Conservation (phyloP, 2,797 vertebrate species). For the Chiloscyllium punctatum region DNA sequence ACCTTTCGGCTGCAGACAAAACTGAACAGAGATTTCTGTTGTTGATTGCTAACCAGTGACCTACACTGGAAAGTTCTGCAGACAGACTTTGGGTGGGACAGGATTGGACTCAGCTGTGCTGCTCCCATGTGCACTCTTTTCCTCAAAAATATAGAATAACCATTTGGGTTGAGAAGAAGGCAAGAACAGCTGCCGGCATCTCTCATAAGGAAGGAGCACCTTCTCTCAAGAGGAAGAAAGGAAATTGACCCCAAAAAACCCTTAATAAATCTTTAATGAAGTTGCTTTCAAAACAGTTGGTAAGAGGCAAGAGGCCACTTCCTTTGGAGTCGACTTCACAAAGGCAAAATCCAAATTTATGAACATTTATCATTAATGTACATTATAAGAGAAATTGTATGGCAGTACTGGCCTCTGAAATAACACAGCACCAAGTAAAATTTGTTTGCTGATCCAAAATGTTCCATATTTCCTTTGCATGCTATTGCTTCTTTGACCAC, state of each 20-base stretch:
- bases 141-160: not conserved
- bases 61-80: not conserved
- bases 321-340: not conserved
- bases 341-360: slow-evolving; percentile 21
- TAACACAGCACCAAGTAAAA: not conserved
- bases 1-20: not conserved
- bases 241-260: not conserved
- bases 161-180: not conserved
- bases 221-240: not conserved
- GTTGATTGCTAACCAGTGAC: not conserved
- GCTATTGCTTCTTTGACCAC: not conserved
- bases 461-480: not conserved
- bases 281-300: not conserved
- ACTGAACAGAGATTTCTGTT: not conserved
- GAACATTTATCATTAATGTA: not conserved
- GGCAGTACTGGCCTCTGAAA: not conserved
- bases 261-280: not conserved
- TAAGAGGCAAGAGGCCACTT: not conserved
- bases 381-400: not conserved
- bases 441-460: slow-evolving; percentile 3
- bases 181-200: not conserved
- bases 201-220: not conserved
- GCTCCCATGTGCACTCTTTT: not conserved
- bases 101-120: not conserved
- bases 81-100: not conserved